Base-by-base conservation (phyloP, 2,113 vertebrate species). In the Sebastes schlegelii region DNA sequence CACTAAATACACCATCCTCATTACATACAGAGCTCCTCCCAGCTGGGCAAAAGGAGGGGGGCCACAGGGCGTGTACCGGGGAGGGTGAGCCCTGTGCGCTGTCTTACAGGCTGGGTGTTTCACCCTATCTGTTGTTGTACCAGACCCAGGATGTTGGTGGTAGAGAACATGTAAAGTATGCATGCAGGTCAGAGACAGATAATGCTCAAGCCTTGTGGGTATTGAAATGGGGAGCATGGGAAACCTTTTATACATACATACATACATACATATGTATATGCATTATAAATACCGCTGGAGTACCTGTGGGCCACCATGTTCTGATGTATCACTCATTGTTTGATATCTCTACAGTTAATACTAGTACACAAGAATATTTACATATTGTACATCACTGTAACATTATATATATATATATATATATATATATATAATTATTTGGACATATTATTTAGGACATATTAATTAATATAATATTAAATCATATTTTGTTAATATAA, bases 11-110 rank as follows among this genome's bases (percentile, higher is more conserved):
- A 74, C 84, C 86, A 55, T 64, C 26, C 91, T 93, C 87, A 92
- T 95, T 94, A 66, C 86, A 90, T 91, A 86, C 43, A 70, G 71
- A 75, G 77, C 82, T 69, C 82, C 91, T 45, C 82, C 89, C 73
- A 87, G 21, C 51, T 70, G 26, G 14, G 23, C 19, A 40, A 23
- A 2, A 66, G 51, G 55, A 26, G 60, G 66, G 64, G 23, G 23
- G 66, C 9, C 4, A 61, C 40, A 43, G 51, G 52, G 13, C 7
- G 64, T 2, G 1, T 0, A 0, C 0, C 0, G 7, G 8, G 16
- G 0, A 2, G 0, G 0, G 0, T 8, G 1, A 16, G 17, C 87
- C 92, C 92, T 70, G 2, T 2, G 34, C 4, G 0, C 0, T 78
- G 87, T 77, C 91, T 91, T 42, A 64, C 74, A 88, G 92, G 89